Base-by-base conservation (phyloP, 2,113 vertebrate species). In the Myrmecobius fasciatus region DNA sequence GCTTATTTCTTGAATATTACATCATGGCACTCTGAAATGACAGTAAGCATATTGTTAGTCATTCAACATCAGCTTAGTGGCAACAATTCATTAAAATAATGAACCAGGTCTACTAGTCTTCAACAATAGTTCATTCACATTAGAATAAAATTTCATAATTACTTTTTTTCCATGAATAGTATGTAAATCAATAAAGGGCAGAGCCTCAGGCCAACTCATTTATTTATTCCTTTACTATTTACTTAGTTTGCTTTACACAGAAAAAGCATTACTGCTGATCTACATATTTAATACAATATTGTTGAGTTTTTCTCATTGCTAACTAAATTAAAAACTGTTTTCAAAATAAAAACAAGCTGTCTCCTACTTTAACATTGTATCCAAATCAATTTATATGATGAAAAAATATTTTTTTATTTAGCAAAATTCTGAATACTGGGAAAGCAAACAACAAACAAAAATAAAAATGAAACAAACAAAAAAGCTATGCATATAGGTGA, bases 171-270 rank as follows among this genome's bases (percentile, higher is more conserved):
- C 43, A 83, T 83, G 67, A 83, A 83, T 8, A 25, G 11, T 46
- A 3, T 89, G 1, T 67, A 95, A 96, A 95, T 47, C 89, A 94
- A 47, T 54, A 52, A 96, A 91, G 51, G n/a, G 93, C n/a, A 31
- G 89, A 89, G 54, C 3, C 90, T 96, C 8, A 93, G 1, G 4
- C 5, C 91, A 43, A n/a, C 31, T 75, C 14, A 11, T 75, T 43
- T 93, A 95, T 95, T 95, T 88, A n/a, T 89, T 91, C 49, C 89
- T 92, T 52, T 94, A 46, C 3, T 92, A 91, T 92, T 96, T 91
- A 95, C 31, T 97, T 97, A 52, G 26, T 90, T 96, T 96, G 26
- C n/a, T 97, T 97, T 97, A 43, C 48, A 90, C 83, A n/a, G 83
- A 93, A 51, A 83, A 95, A 51, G 52, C 93, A 92, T 83, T 97